Percentiles rank a stretch among this genome's conserved stretches.
phyloP scores from a whole-genome alignment of 2,113 vertebrate genomes.

The Galeopterus variegatus region DNA sequence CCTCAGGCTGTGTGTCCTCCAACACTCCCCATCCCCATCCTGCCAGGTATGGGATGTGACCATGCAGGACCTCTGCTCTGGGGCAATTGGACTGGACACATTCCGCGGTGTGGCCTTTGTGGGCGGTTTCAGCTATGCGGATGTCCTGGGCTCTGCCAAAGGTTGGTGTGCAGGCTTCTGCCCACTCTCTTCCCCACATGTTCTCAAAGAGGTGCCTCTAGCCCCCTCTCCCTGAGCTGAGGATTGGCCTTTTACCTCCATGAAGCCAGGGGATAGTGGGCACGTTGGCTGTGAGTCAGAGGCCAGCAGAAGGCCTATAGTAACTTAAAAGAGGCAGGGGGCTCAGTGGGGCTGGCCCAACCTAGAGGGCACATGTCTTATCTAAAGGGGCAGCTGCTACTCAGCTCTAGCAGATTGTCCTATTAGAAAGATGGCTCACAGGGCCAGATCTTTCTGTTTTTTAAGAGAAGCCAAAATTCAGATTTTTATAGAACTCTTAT shows the following conservation, averaged over 20 bases:
- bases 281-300: not conserved
- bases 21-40: not conserved
- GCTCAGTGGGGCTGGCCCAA: not conserved
- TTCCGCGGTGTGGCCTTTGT: slow-evolving; percentile 95
- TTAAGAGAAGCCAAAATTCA: not conserved
- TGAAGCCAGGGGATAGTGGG: not conserved
- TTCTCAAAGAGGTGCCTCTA: not conserved
- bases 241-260: not conserved
- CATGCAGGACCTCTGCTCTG: slow-evolving; percentile 94
- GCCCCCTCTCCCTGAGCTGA: no score
- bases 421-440: not conserved
- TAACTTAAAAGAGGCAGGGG: not conserved
- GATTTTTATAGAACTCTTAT: not conserved
- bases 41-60: slow-evolving; percentile 96
- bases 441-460: not conserved
- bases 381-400: not conserved
- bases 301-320: not conserved
- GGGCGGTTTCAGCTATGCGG: slow-evolving; percentile 96
- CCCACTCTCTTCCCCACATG: fast-evolving
- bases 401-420: not conserved
- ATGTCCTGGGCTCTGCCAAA: slow-evolving; percentile 96
- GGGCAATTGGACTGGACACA: slow-evolving; percentile 89
- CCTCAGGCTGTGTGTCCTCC: not conserved
- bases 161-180: slow-evolving; percentile 81
- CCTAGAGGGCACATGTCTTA: not conserved